Conservation (phyloP, 2,797 vertebrate species). For the Aplochiton taeniatus region DNA sequence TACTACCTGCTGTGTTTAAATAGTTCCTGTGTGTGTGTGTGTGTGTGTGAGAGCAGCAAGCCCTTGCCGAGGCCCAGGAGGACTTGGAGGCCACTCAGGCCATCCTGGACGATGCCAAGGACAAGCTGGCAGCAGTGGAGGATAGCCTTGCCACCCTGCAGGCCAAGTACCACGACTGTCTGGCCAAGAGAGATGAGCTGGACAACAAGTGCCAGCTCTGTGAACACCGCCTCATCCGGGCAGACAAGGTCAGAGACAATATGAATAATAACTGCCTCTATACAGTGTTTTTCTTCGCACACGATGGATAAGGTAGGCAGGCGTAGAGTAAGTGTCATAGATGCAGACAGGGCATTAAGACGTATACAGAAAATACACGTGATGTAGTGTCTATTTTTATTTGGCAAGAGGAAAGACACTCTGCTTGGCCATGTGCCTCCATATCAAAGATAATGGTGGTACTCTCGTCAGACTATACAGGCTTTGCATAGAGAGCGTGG, state of each 20-base stretch:
- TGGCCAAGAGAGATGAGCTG: constrained; percentile 85
- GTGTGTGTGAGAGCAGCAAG: constrained; percentile 72
- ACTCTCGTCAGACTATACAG: no score
- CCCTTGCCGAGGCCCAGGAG: constrained; percentile 81
- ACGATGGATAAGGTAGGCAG: no score
- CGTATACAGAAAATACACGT: no score
- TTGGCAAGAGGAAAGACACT: no score
- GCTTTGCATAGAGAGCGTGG: no score
- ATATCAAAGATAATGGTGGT: no score
- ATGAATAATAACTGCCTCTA: no score
- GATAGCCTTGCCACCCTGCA: constrained; percentile 80
- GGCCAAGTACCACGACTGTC: constrained; percentile 78
- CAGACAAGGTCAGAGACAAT: constrained; percentile 77
- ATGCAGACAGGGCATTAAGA: no score
- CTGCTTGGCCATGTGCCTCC: no score
- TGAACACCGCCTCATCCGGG: constrained; percentile 78
- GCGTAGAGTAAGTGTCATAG: no score
- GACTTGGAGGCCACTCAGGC: constrained; percentile 81
- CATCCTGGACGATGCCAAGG: constrained; percentile 82
- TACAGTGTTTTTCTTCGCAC: no score
- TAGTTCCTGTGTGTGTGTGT: neutral
- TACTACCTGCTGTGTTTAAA: constrained; percentile 16
- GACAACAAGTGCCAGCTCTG: constrained; percentile 86
- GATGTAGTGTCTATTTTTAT: no score
- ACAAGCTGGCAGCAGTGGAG: constrained; percentile 76